Evolutionary conservation across 1,140 invertebrate species (phyloP), one percentile per base, ranked within the genome.

Genomic region (Sycophaga agraensis): DNA sequence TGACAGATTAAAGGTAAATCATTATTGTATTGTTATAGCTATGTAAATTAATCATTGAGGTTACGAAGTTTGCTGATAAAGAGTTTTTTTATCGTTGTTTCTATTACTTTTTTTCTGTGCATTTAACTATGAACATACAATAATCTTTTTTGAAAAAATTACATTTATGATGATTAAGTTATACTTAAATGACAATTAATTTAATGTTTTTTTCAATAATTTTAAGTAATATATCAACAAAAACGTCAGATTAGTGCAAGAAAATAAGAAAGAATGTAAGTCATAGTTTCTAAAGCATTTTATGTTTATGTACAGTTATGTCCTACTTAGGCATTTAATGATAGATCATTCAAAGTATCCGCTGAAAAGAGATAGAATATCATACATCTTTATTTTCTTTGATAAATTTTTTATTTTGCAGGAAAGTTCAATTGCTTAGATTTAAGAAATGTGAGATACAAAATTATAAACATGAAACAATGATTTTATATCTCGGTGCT

Each of bases 221-320:
- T 42, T 19, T n/a, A 42, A 6, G 4, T 24, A 9, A 19, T 34
- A 14, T 14, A 34, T 21, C 9, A n/a, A n/a, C n/a, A 9, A 8
- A 43, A 43, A 26, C 22, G 0, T 24, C 21, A 39, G 9, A 58
- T n/a, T 39, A 21, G 31, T 48, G 9, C 12, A 26, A 35, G 19
- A 12, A 55, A 45, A 46, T 46, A 22, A n/a, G 11, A 46, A 45
- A 46, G 50, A 12, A 17, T 61, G 51, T 37, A 21, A 26, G 31
- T 45, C 39, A 45, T 28, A 22, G 28, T 19, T 37, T 60, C 9
- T 37, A 19, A 42, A 60, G 40, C n/a, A 12, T 37, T 46, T 49
- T 39, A 28, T 49, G 16, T 50, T 62, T 46, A 42, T 55, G 45
- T 57, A 63, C 54, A 63, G 61, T 63, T 63, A 63, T 63, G 61